Evolutionary conservation across 2,113 vertebrate genomes (phyloP).

Genomic region (Hippocampus guttulatus): DNA sequence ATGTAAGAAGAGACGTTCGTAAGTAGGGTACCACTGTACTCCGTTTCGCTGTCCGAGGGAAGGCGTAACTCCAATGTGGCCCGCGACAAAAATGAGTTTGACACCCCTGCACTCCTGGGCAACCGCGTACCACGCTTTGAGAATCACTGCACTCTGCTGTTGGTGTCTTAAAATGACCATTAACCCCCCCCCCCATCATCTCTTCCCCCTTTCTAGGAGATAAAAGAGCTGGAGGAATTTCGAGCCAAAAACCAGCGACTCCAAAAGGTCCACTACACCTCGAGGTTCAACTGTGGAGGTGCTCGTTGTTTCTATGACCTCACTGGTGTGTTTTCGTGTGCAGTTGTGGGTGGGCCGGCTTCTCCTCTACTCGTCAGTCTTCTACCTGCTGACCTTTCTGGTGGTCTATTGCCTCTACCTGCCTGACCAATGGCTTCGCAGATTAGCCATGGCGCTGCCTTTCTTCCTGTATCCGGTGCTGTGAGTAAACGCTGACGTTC

Average conservation of each 20-base stretch:
- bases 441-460: slow-evolving; percentile 86
- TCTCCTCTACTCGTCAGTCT: slow-evolving; percentile 84
- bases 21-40: too few species aligned
- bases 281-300: not conserved
- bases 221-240: slow-evolving; percentile 90
- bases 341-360: slow-evolving; percentile 88
- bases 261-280: slow-evolving; percentile 68
- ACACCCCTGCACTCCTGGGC: too few species aligned
- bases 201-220: slow-evolving; percentile 76
- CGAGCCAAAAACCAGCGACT: slow-evolving; percentile 93
- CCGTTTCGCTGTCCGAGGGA: too few species aligned
- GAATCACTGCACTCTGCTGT: too few species aligned
- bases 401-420: slow-evolving; percentile 89
- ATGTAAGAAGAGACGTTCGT: too few species aligned
- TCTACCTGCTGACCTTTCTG: slow-evolving; percentile 84
- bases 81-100: too few species aligned
- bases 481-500: slow-evolving; percentile 76
- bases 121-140: too few species aligned
- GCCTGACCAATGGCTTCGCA: slow-evolving; percentile 83
- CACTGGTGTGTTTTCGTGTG: slow-evolving; percentile 1
- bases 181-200: not conserved
- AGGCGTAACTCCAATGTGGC: too few species aligned
- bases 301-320: not conserved
- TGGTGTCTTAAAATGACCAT: not conserved
- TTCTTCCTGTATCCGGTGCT: slow-evolving; percentile 88